phyloP scores from a whole-genome alignment of 2,888 invertebrate genomes.

The Lepetodrilus schrolli region DNA sequence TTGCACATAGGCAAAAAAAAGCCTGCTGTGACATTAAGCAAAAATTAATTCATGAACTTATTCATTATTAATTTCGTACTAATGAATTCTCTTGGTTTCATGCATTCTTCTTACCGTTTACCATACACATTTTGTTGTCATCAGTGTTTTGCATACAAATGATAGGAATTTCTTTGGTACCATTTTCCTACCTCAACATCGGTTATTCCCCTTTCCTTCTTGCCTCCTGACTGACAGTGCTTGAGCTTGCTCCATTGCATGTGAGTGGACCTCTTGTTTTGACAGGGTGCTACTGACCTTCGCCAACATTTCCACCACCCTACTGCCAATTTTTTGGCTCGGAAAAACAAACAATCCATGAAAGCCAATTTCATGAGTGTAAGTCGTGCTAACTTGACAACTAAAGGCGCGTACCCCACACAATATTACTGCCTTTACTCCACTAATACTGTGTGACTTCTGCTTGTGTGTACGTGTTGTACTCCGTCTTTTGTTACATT shows the following conservation, averaged over 20 bases:
- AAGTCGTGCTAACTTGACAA: conserved; percentile 49
- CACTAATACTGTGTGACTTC: neutral
- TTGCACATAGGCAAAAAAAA: no score
- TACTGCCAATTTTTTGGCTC: conserved; percentile 62
- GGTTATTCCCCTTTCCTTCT: no score
- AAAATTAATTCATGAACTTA: no score
- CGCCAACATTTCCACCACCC: conserved; percentile 61
- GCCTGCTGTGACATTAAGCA: no score
- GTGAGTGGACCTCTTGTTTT: conserved; percentile 30
- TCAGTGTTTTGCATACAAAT: no score
- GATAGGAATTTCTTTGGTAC: no score
- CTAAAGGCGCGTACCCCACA: neutral
- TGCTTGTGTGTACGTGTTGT: neutral
- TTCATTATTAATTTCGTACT: no score
- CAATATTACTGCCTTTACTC: neutral
- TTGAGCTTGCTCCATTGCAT: conserved; percentile 10
- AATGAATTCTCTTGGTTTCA: no score
- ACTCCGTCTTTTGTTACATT: neutral
- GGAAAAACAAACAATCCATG: conserved; percentile 72
- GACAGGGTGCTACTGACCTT: conserved; percentile 65
- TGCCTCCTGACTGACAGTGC: no score
- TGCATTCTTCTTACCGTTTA: no score
- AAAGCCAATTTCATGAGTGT: conserved; percentile 67
- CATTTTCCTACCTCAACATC: no score
- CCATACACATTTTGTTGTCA: no score